Conservation (phyloP, 2,797 vertebrate genomes). For the Menidia menidia region DNA sequence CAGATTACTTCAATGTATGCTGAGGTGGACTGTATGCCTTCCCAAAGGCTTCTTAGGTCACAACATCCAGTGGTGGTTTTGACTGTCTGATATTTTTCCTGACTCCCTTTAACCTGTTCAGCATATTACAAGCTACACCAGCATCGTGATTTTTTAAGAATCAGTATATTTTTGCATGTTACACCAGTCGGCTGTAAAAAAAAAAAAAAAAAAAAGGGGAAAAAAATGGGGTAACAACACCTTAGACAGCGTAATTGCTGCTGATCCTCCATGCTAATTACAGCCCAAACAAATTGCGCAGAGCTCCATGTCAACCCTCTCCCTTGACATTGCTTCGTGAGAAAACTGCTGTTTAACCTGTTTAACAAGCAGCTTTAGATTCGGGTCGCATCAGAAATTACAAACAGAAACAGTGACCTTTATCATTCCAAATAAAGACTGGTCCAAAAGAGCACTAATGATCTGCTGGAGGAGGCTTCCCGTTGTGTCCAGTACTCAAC, state of each 20-base stretch:
- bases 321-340: slow-evolving; percentile 12
- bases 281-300: slow-evolving; percentile 47
- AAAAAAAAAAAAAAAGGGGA: too few species aligned
- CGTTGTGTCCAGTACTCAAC: slow-evolving; percentile 35
- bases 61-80: too few species aligned
- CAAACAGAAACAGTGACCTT: background rate
- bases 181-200: too few species aligned
- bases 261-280: slow-evolving; percentile 56
- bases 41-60: background rate
- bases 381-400: background rate
- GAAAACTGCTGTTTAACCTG: slow-evolving; percentile 11
- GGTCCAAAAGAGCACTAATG: slow-evolving; percentile 6
- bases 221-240: too few species aligned
- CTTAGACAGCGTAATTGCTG: slow-evolving; percentile 54
- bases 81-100: too few species aligned
- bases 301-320: slow-evolving; percentile 45
- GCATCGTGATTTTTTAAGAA: too few species aligned
- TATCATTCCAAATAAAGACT: slow-evolving; percentile 11
- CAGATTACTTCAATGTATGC: too few species aligned
- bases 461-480: slow-evolving; percentile 15
- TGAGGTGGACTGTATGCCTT: background rate
- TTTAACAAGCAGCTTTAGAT: background rate
- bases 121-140: too few species aligned
- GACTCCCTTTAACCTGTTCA: too few species aligned
- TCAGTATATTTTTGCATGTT: too few species aligned